Base-by-base conservation (phyloP, 37 sponge, comb jelly and placozoan genomes). In the Haliclona indistincta region DNA sequence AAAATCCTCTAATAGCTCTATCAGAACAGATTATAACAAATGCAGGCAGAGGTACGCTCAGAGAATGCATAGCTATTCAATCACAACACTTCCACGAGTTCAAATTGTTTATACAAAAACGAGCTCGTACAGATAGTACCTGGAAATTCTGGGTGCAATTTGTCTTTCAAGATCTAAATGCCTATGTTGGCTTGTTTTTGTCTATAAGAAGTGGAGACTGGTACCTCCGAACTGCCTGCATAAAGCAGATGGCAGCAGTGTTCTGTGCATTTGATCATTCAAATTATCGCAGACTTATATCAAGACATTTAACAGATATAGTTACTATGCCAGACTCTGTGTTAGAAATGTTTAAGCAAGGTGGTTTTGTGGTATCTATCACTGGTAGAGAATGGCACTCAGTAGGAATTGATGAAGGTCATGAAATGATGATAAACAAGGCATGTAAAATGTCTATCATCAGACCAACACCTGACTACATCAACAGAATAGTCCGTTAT, bases 101-200 rank as follows among this genome's bases (percentile, higher is more conserved):
- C 35, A 47, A 47, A 33, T 25, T n/a, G 29, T 71, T 71, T 71
- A 17, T 76, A 7, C 53, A 76, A 20, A 49, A 43, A 41, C 32
- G 15, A 25, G 75, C 63, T 26, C 6, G 23, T 4, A 60, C 30
- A 62, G 75, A 75, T 61, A 47, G 60, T 4, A 76, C 77, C 29
- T 76, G 77, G 77, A 64, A 36, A 33, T 69, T 69, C 23, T 69
- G 70, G 70, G 51, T 69, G 35, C 70, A 69, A 28, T 69, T 69
- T 69, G 70, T 69, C 4, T 69, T 69, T 29, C 7, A 13, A 17
- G 70, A 69, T 69, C 49, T 49, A 40, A 17, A 43, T 45, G 47
- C 70, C 11, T 69, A 69, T 22, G 28, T 69, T 43, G 45, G 51
- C 29, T 37, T 69, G 5, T 69, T 43, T 43, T 42, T 69, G 26